Evolutionary conservation across 1,140 invertebrate species (phyloP).

Genomic region (Philopotamus ludificatus): DNA sequence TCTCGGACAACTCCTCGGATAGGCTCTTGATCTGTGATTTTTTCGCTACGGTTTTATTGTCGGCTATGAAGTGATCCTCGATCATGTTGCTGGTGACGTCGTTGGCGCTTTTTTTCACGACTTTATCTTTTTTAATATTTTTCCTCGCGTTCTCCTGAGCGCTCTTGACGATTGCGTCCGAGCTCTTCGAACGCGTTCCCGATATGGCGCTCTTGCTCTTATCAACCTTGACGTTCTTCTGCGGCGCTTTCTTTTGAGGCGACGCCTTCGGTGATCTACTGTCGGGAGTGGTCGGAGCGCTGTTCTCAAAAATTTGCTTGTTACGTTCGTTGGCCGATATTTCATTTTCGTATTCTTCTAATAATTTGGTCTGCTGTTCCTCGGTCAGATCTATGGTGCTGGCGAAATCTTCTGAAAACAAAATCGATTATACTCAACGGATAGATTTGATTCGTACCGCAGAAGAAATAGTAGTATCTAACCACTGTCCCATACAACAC

Average conservation of each 20-base stretch:
- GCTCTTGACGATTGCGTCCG: conserved; percentile 42
- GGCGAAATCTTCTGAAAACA: conserved; percentile 58
- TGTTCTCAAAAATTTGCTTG: conserved; percentile 9
- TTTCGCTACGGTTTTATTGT: conserved; percentile 39
- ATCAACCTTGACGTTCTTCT: conserved; percentile 46
- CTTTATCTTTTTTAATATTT: not conserved
- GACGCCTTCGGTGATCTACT: conserved; percentile 15
- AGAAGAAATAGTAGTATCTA: conserved; percentile 22
- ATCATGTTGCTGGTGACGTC: conserved; percentile 50
- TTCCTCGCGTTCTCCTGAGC: not conserved
- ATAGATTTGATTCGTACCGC: no score
- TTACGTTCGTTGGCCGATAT: conserved; percentile 40
- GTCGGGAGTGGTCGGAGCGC: conserved; percentile 8
- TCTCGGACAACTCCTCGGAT: conserved; percentile 37
- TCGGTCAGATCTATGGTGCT: conserved; percentile 60
- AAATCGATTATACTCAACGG: no score
- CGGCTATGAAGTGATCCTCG: conserved; percentile 53
- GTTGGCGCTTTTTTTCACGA: conserved; percentile 1
- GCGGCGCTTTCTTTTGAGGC: conserved; percentile 8
- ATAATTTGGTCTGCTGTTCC: conserved; percentile 59
- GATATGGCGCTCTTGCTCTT: conserved; percentile 43
- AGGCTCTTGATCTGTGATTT: conserved; percentile 36
- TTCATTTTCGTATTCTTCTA: conserved; percentile 60
- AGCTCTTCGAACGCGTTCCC: conserved; percentile 26
- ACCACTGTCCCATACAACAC: conserved; percentile 36